Evolutionary conservation across 1,140 invertebrate genomes (phyloP).

Genomic region (Diachasmimorpha longicaudata): DNA sequence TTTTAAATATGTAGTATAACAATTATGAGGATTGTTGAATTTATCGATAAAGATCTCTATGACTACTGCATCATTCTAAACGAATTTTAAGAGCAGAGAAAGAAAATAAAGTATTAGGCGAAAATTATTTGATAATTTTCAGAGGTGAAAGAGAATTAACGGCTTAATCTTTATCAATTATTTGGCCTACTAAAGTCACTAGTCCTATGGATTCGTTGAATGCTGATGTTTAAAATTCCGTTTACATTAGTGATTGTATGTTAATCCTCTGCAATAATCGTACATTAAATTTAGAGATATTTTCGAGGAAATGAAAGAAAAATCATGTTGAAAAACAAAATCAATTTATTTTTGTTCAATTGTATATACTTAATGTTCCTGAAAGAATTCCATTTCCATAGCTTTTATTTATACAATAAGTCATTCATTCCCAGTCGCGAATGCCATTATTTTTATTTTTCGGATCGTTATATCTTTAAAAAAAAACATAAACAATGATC

Average conservation of each 20-base stretch:
- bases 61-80: neutral
- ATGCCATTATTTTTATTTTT: conserved; percentile 10
- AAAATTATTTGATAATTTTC: neutral
- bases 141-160: neutral
- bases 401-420: neutral
- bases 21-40: neutral
- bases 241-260: neutral
- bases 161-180: neutral
- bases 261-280: neutral
- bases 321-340: neutral
- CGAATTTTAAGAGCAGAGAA: neutral
- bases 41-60: neutral
- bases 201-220: neutral
- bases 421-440: neutral
- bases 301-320: neutral
- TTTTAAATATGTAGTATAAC: neutral
- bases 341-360: neutral
- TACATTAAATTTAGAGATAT: neutral
- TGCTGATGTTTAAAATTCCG: neutral
- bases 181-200: conserved; percentile 3
- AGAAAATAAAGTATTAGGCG: neutral
- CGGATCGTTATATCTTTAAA: neutral
- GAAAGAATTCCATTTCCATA: neutral
- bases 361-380: conserved; percentile 1
- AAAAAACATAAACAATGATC: neutral